Evolutionary conservation across 2,888 invertebrate genomes (phyloP), one percentile per base, ranked within the genome.

Genomic region (Lasioglossum oenotherae): DNA sequence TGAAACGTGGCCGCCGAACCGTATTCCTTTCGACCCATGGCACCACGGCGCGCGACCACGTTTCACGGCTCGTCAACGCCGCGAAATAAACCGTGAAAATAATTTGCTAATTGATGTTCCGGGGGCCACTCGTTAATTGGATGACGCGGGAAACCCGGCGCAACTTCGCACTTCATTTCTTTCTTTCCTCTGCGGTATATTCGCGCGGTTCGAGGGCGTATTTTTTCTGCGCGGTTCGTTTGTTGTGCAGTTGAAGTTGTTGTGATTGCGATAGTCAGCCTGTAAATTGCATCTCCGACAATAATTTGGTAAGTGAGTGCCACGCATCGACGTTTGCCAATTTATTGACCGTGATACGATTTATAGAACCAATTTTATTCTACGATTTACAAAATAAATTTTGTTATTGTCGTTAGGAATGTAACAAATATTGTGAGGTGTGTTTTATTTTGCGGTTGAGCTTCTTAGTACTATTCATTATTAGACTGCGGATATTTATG

Each of bases 61-160:
- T 23, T 27, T 41, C 60, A 16, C 77, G 53, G 23, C 31, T 57
- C 53, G 67, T 60, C 72, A 60, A 19, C 73, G 35, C 31, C 35
- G 67, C 35, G 67, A 35, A 67, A 67, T 67, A 67, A 67, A 67
- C 67, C 67, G 67, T 67, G 79, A 73, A 72, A 78, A 72, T 72
- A 44, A 71, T 78, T 44, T 44, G 44, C 72, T 27, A 79, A 73
- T 46, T 79, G 44, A 38, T 38, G 69, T 14, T 27, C 23, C 38
- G 60, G 3, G 19, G 67, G 67, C 12, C 19, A 44, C 44, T 10
- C 79, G 79, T 73, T 79, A 74, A 79, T 79, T 73, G 73, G 35
- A 79, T 49, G 19, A 67, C 35, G 67, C 67, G 35, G 8, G 35
- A 64, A 31, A 10, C 19, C 19, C 10, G 31, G 35, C 35, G 35